Evolutionary conservation across 2,113 vertebrate genomes (phyloP), one percentile per base, ranked within the genome.

Genomic region (Myotis lucifugus): DNA sequence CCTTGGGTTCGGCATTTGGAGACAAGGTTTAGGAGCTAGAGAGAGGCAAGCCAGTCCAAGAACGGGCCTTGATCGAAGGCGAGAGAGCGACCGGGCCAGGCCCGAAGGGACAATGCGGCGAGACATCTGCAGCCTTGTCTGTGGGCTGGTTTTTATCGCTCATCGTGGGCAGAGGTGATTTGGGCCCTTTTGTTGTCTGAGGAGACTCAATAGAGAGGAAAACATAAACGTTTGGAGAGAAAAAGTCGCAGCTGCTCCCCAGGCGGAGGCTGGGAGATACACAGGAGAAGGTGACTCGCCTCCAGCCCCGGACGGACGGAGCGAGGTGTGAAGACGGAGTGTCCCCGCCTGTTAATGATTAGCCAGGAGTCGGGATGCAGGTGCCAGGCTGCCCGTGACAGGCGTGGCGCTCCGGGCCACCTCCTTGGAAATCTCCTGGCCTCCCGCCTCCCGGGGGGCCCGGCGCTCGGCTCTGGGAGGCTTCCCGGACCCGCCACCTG

Each of bases 341-440:
- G 77, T 69, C n/a, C 46, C 48, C 48, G 2, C 2, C 0, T 5
- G 97, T 96, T 97, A 97, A 97, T 96, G 93, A 97, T 97, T 97
- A 97, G 32, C 88, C 48, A 15, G 86, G 76, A 78, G 82, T 90
- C 81, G 88, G 42, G 64, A 73, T 32, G 52, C 95, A 85, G 76
- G 72, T 93, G 54, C 94, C 97, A 93, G 88, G 97, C 93, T 96
- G 90, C 93, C 91, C 86, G 48, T 6, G 14, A 34, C 92, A 84
- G 48, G 56, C 69, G 91, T 52, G 42, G 32, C 61, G 19, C 84
- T 96, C 66, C 78, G 54, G 81, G 52, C 76, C 85, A 90, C 93
- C 83, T 92, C 96, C 92, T 85, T 85, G 69, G 56, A 85, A 90
- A 84, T 92, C 88, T 85, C 83, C 48, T 61, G 15, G 27, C 66